Evolutionary conservation across 2,888 invertebrate genomes (phyloP), one percentile per base, ranked within the genome.

Genomic region (Schizaphis graminum): DNA sequence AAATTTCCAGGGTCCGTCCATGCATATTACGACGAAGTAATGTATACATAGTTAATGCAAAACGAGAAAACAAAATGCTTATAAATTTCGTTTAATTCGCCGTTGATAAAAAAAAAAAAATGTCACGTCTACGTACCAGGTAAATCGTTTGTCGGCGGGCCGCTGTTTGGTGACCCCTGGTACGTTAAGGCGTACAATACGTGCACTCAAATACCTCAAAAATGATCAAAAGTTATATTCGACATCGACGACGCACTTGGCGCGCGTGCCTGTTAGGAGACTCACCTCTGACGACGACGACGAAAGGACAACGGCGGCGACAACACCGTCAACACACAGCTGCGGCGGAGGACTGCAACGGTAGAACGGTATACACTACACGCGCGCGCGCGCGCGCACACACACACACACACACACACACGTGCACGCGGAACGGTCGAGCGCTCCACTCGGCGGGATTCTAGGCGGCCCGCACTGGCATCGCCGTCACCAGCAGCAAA

Each of bases 391-490:
- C 49, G 16, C 49, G 3, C 21, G 26, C 57, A 57, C 57, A 57
- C 57, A 67, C 21, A 57, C 57, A 57, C 57, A 57, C 57, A 26
- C 57, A 26, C 57, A 7, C 35, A 35, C 77, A 35, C 77, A 77
- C 77, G 77, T 77, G 77, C 35, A 77, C 77, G 77, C 35, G 35
- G 8, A 77, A 77, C 77, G 77, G 77, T 77, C 77, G 77, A 77
- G 77, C 77, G 77, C 77, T 77, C 77, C 77, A 77, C 77, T 77
- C 35, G 77, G 77, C 77, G 35, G 77, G 77, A 77, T 77, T 35
- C 8, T 77, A 41, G 35, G 8, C 35, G 35, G 77, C 77, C 8
- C 77, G 2, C 77, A 21, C 35, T 35, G 77, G 35, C 77, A 77
- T 77, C 35, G 77, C 11, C 21, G 77, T 77, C 77, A 77, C 77